Evolutionary conservation across 2,113 vertebrate species (phyloP).

Genomic region (Embiotoca jacksoni): DNA sequence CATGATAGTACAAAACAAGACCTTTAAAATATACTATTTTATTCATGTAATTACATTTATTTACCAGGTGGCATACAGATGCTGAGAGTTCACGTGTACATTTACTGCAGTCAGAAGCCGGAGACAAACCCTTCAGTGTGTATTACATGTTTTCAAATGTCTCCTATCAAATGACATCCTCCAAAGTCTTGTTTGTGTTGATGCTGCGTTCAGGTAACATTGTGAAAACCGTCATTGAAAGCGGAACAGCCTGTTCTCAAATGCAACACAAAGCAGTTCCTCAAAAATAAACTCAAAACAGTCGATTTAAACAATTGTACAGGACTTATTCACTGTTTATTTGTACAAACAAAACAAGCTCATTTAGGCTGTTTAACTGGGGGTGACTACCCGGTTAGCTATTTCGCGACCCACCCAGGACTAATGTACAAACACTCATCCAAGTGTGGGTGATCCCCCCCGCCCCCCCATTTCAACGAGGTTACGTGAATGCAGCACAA

Average conservation of each 20-base stretch:
- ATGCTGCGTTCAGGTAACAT: too few species aligned
- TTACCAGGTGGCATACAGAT: not conserved
- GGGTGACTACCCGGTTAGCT: too few species aligned
- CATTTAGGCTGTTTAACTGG: not conserved
- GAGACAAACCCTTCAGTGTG: not conserved
- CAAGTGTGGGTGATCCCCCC: too few species aligned
- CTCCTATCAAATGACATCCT: too few species aligned
- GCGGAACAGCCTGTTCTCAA: too few species aligned
- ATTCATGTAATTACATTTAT: constrained; percentile 42
- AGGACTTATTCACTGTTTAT: not conserved
- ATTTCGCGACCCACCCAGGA: too few species aligned
- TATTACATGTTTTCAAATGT: not conserved
- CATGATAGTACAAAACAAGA: not conserved
- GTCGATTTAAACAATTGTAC: not conserved
- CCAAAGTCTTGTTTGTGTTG: too few species aligned
- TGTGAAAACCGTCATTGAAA: not conserved
- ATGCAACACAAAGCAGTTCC: not conserved
- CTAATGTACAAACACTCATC: too few species aligned
- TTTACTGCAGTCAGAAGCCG: not conserved
- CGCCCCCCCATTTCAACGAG: too few species aligned
- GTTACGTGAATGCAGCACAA: too few species aligned
- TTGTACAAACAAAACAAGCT: not conserved
- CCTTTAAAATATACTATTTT: constrained; percentile 15
- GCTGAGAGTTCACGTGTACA: not conserved
- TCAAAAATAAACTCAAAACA: not conserved